A percentile compares a stretch with the other conserved stretches of the same genome.
These are phyloP conservation scores for Pseudachorutes palmiensis DNA, from an alignment of 1,140 invertebrate genomes.

Conservation along the genomic window DNA sequence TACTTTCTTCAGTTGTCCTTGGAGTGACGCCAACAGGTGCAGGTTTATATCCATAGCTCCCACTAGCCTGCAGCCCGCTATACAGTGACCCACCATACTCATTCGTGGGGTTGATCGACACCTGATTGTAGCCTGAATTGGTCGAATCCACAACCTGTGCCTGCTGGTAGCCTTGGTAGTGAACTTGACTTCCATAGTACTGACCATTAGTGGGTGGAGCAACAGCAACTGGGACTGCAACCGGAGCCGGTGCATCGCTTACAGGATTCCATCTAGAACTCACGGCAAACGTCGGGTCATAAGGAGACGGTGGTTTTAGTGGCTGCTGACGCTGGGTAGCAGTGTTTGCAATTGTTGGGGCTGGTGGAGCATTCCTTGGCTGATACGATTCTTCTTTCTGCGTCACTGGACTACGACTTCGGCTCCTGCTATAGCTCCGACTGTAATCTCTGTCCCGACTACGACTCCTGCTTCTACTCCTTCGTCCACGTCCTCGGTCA, in stretches of 20 bases:
- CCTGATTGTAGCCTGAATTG: background rate
- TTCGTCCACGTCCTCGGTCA: constrained; percentile 1
- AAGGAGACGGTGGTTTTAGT: background rate
- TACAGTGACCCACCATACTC: background rate
- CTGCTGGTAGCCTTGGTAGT: background rate
- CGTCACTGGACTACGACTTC: background rate
- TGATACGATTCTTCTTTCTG: background rate
- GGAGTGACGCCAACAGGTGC: background rate
- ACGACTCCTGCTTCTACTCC: constrained; percentile 4
- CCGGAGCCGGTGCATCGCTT: background rate
- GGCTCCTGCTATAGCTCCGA: background rate
- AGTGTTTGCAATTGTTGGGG: background rate
- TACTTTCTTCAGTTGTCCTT: background rate
- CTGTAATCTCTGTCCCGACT: background rate
- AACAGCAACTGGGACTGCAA: background rate
- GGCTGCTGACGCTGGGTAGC: background rate
- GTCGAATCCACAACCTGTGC: background rate
- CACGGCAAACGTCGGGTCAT: background rate
- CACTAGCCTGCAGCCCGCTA: background rate
- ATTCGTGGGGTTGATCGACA: background rate
- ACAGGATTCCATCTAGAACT: background rate
- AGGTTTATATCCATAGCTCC: background rate
- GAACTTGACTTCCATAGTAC: background rate
- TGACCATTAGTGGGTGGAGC: background rate
- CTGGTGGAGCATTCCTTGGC: background rate